Conservation (phyloP, 1,140 invertebrate genomes). For the Drosophila lowei region DNA sequence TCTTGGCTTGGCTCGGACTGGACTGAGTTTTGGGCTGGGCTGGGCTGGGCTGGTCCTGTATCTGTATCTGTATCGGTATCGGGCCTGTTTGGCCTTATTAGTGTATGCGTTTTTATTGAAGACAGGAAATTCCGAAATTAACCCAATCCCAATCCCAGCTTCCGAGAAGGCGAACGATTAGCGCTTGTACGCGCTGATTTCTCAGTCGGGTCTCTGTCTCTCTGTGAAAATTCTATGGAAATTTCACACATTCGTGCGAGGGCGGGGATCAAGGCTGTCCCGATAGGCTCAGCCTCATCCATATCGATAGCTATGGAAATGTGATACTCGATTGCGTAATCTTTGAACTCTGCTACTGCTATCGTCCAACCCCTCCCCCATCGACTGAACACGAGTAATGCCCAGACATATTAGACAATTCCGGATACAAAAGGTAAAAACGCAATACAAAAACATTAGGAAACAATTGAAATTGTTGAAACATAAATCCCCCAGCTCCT, state of each 20-base stretch:
- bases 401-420: constrained; percentile 65
- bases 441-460: constrained; percentile 76
- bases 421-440: constrained; percentile 67
- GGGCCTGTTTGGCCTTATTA: constrained; percentile 75
- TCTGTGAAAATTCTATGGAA: constrained; percentile 75
- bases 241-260: constrained; percentile 75
- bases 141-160: constrained; percentile 69
- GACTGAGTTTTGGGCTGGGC: constrained; percentile 10
- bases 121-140: constrained; percentile 67
- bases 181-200: constrained; percentile 33
- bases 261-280: constrained; percentile 33
- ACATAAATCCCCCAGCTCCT: constrained; percentile 60
- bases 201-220: constrained; percentile 19
- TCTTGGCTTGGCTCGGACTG: constrained; percentile 6
- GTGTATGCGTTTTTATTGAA: constrained; percentile 67
- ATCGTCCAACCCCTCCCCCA: background rate
- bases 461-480: constrained; percentile 80
- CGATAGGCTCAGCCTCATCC: constrained; percentile 5
- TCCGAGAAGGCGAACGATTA: constrained; percentile 68
- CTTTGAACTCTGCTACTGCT: constrained; percentile 58
- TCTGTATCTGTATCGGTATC: background rate
- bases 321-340: constrained; percentile 71
- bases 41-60: constrained; percentile 10
- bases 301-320: constrained; percentile 46
- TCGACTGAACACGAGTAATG: constrained; percentile 22